phyloP scores from a whole-genome alignment of 2,113 vertebrate species.

The Asarcornis scutulata region DNA sequence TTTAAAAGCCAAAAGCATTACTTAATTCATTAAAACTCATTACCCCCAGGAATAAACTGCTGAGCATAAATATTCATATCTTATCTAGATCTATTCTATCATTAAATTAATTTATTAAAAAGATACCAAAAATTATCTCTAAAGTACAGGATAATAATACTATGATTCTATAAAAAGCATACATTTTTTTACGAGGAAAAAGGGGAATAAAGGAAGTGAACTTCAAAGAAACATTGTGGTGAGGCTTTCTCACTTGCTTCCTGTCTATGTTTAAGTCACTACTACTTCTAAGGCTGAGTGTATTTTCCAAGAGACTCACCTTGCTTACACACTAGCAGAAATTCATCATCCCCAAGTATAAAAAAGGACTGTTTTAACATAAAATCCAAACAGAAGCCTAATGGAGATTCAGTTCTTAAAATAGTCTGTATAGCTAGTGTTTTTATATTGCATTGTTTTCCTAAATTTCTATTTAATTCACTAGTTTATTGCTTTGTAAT shows the following conservation, averaged over 20 bases:
- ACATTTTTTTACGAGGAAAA: background rate
- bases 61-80: background rate
- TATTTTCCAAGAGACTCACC: background rate
- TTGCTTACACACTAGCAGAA: background rate
- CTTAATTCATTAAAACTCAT: background rate
- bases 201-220: background rate
- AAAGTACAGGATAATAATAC: background rate
- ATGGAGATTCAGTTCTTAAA: background rate
- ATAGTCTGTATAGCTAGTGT: background rate
- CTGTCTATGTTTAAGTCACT: background rate
- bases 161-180: background rate
- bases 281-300: background rate
- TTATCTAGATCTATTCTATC: background rate
- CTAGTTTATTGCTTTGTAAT: background rate
- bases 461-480: background rate
- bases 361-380: background rate
- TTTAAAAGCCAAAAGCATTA: background rate
- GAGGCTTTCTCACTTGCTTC: background rate
- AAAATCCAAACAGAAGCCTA: conserved; percentile 5
- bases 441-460: background rate
- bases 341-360: background rate
- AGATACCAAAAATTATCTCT: background rate
- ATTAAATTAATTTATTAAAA: conserved; percentile 7
- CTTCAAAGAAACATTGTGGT: background rate
- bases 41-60: background rate